Percentiles rank a stretch among this genome's conserved stretches.
phyloP scores from a whole-genome alignment of 2,888 invertebrate genomes.

The Dasysyrphus tricinctus region DNA sequence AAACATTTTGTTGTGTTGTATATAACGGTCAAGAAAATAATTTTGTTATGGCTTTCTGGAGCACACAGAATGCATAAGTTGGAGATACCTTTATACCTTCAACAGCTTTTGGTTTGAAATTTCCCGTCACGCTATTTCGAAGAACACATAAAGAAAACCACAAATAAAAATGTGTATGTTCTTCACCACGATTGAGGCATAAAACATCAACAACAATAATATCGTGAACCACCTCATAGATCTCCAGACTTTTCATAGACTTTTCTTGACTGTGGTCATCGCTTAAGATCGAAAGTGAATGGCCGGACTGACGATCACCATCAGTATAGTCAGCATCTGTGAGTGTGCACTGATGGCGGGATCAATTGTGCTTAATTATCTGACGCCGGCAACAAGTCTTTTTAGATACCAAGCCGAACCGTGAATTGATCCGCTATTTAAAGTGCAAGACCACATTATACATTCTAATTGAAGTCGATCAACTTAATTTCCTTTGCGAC shows the following conservation, averaged over 20 bases:
- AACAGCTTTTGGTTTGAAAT: conserved; percentile 32
- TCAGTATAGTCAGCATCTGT: conserved; percentile 27
- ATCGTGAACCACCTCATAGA: not conserved
- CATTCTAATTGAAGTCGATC: conserved; percentile 55
- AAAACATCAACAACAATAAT: not conserved
- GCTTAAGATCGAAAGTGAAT: conserved; percentile 57
- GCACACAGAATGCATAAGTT: conserved; percentile 59
- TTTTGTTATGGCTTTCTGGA: conserved; percentile 60
- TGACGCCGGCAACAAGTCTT: conserved; percentile 55
- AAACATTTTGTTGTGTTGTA: conserved; percentile 5
- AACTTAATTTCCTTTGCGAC: conserved; percentile 31
- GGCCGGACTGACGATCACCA: conserved; percentile 10
- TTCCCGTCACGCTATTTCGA: conserved; percentile 64
- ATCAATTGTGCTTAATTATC: conserved; percentile 72
- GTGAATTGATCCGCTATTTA: conserved; percentile 11
- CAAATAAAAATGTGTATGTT: not conserved
- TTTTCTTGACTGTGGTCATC: conserved; percentile 10
- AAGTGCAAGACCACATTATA: conserved; percentile 36
- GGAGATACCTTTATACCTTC: not conserved
- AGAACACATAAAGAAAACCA: conserved; percentile 48
- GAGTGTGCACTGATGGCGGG: conserved; percentile 10
- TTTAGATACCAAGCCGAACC: not conserved
- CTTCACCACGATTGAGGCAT: conserved; percentile 9
- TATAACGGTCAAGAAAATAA: conserved; percentile 43
- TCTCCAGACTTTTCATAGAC: not conserved